These are phyloP conservation scores for Harpagifer antarcticus DNA, from an alignment of 2,797 vertebrate species.

Conservation along the genomic window DNA sequence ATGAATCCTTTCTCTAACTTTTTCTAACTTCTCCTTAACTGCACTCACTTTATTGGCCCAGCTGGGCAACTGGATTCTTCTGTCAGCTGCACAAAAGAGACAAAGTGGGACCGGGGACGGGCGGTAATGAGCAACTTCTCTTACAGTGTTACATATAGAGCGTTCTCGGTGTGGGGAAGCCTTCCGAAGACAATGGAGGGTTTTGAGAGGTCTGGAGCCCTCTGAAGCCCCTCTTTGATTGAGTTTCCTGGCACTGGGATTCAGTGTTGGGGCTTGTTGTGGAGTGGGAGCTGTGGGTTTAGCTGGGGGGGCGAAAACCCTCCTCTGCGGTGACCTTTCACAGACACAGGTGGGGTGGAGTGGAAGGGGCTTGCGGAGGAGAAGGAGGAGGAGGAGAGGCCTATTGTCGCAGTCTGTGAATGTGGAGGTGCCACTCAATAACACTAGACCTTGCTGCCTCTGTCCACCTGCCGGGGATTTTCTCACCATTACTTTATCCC, in stretches of 20 bases:
- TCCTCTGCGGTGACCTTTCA: slow-evolving; percentile 80
- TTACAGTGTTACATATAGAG: slow-evolving; percentile 82
- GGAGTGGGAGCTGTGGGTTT: slow-evolving; percentile 65
- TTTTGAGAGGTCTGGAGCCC: slow-evolving; percentile 74
- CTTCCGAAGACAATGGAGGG: slow-evolving; percentile 78
- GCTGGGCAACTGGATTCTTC: slow-evolving; percentile 76
- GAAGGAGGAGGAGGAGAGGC: slow-evolving; percentile 55
- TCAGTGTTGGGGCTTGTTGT: slow-evolving; percentile 74
- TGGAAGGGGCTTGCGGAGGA: slow-evolving; percentile 54
- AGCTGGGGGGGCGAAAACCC: slow-evolving; percentile 70
- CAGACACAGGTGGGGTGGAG: slow-evolving; percentile 79
- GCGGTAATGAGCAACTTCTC: slow-evolving; percentile 82
- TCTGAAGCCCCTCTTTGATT: slow-evolving; percentile 82
- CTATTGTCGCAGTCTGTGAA: slow-evolving; percentile 72
- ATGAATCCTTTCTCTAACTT: slow-evolving; percentile 45
- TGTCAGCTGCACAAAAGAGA: slow-evolving; percentile 79
- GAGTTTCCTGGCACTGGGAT: slow-evolving; percentile 76
- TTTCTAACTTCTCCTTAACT: slow-evolving; percentile 11
- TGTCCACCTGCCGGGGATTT: slow-evolving; percentile 68
- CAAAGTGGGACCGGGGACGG: slow-evolving; percentile 74
- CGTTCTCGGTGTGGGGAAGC: slow-evolving; percentile 69
- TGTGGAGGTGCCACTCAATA: slow-evolving; percentile 72
- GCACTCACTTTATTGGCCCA: slow-evolving; percentile 68
- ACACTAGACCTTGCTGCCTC: slow-evolving; percentile 59
- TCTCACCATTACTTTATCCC: slow-evolving; percentile 62